Base-by-base conservation (phyloP, 2,888 invertebrate genomes). In the Clistopyga incitator region DNA sequence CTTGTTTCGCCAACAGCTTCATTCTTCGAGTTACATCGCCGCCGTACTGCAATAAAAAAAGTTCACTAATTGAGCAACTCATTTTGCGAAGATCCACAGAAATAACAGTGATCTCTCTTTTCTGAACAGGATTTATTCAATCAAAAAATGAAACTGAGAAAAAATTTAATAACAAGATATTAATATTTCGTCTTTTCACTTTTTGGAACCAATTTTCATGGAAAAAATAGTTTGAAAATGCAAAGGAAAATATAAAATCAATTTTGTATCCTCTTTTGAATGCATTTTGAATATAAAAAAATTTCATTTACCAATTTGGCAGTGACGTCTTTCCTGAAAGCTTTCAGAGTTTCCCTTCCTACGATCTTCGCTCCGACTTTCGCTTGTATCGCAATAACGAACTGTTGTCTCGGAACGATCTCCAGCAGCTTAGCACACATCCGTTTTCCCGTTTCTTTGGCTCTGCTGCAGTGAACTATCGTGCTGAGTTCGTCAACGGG, bases 311-410 rank as follows among this genome's bases (percentile, higher is more conserved):
- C 98, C 94, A 98, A 94, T 95, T 98, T 99, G 0, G 97, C 97
- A 0, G 98, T 97, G 0, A 99, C 98, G 94, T 99, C 98, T 94
- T 99, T 99, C 88, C 97, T 95, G 88, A 96, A 97, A 0, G 99
- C 95, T 91, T 97, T 97, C 47, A 99, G 94, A 75, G 96, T 97
- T 94, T 98, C 98, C 87, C 98, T 95, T 0, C 98, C 97, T 13
- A 97, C 91, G 1, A 99, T 95, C 94, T 97, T 97, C 18, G 95
- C 95, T 13, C 96, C 96, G 0, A 97, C 96, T 25, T 95, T 94
- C 0, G 97, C 98, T 95, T 99, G 99, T 84, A 99, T 96, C 1
- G 97, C 96, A 84, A 99, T 96, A 94, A 97, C 87, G 84, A 92
- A 93, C 81, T 91, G 96, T 93, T 99, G 99, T 72, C 97, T 95